A percentile compares a stretch with the other conserved stretches of the same genome.
Conservation (phyloP, 2,888 invertebrate species). For the Megalurothrips usitatus region DNA sequence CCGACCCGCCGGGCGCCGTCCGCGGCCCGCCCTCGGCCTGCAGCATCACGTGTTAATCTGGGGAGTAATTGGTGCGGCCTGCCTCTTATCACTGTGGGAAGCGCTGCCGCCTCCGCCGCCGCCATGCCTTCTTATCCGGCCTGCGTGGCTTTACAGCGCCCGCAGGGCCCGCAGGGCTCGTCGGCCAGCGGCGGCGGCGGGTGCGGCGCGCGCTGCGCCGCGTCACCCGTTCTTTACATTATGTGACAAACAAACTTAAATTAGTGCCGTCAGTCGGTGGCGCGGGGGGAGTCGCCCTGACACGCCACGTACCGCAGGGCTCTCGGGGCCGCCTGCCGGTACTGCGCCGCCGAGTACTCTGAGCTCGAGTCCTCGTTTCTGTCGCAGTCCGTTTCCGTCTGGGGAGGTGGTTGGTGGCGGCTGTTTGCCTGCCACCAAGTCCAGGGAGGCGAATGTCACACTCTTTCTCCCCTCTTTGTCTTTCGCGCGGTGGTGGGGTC, state of each 20-base stretch:
- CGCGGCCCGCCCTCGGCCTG: neutral
- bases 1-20: too few species aligned
- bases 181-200: neutral
- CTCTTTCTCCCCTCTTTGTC: too few species aligned
- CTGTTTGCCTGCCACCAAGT: too few species aligned
- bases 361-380: too few species aligned
- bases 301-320: neutral
- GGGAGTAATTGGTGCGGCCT: neutral
- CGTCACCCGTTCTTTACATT: slow-evolving; percentile 5
- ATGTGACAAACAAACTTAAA: slow-evolving; percentile 27
- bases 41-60: slow-evolving; percentile 12
- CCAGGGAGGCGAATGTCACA: too few species aligned
- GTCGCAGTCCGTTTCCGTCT: too few species aligned
- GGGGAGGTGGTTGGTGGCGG: too few species aligned
- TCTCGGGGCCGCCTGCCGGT: too few species aligned
- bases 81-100: slow-evolving; percentile 17
- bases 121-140: neutral
- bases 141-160: neutral
- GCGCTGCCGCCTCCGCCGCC: neutral
- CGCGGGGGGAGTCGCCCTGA: neutral
- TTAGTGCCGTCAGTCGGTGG: neutral
- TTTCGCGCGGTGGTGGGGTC: too few species aligned
- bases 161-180: neutral
- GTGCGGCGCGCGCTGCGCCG: neutral
- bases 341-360: too few species aligned